Base-by-base conservation (phyloP, 1,140 invertebrate genomes). In the Camponotus floridanus region DNA sequence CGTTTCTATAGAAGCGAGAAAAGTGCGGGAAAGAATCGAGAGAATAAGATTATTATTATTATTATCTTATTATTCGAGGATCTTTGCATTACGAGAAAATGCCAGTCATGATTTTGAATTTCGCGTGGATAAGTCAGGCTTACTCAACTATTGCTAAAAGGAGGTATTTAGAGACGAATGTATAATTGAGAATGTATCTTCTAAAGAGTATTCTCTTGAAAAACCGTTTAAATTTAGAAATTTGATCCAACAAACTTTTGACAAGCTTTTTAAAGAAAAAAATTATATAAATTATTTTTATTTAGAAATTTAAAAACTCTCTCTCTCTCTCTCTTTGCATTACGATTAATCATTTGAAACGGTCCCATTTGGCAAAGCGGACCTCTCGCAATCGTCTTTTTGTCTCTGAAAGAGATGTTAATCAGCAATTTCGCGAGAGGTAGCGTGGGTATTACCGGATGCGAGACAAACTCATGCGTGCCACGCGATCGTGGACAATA, bases 401-500 rank as follows among this genome's bases (percentile, higher is more conserved):
- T 11, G 31, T 13, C 39, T 64, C 26, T 18, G 39, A 4, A n/a
- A n/a, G 59, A 62, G 57, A 76, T 36, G 26, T 36, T 64, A 33
- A 78, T 78, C 42, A 18, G 31, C n/a, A 42, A 55, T 80, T 80
- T 80, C 48, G 33, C 64, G 36, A 42, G 33, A 70, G 9, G 31
- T 11, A 39, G n/a, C 21, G 33, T 73, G 71, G 48, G 11, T 67
- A 59, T 67, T 42, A 87, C 67, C 73, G 86, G 86, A 89, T 85
- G 81, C 48, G 26, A 55, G 42, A 15, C 74, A 71, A 67, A 51
- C 62, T 64, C 39, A 57, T 31, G 36, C 73, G 73, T 62, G 83
- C 73, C 83, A 76, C 59, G 81, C 68, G 86, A 89, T 76, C 87
- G 39, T n/a, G 55, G 62, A 57, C 79, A 81, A 71, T 73, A 68